Percentiles rank a stretch among this genome's conserved stretches.
Conservation (phyloP, 2,797 vertebrate genomes). For the Picus viridis region DNA sequence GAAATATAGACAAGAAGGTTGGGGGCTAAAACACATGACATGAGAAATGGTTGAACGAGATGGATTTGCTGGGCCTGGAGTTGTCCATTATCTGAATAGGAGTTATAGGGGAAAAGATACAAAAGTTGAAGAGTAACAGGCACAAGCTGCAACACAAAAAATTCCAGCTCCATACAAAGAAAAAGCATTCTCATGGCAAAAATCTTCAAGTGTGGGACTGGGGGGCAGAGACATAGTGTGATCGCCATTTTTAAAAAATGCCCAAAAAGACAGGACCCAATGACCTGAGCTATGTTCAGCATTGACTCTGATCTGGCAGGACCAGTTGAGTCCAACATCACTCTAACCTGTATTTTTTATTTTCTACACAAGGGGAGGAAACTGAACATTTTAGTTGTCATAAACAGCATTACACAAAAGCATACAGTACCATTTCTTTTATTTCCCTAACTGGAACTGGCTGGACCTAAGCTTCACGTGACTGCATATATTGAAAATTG, state of each 20-base stretch:
- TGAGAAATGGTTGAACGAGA: background rate
- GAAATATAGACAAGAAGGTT: background rate
- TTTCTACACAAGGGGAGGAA: background rate
- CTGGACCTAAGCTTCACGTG: background rate
- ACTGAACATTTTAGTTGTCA: background rate
- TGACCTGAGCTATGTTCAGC: background rate
- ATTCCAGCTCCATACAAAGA: background rate
- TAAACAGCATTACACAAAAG: background rate
- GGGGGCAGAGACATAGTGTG: background rate
- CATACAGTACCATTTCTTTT: accelerated
- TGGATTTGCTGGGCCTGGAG: background rate
- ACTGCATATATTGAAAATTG: background rate
- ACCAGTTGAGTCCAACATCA: background rate
- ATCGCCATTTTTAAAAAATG: background rate
- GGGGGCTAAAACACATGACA: background rate
- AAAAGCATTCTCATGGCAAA: background rate
- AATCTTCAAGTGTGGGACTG: background rate
- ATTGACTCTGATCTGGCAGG: background rate
- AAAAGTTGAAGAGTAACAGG: background rate
- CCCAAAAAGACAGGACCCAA: background rate
- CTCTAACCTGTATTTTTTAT: background rate
- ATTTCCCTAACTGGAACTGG: background rate
- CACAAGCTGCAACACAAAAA: background rate
- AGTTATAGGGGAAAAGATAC: background rate
- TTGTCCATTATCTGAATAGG: background rate